Percentiles rank a stretch among this genome's conserved stretches.
Evolutionary conservation across 2,888 invertebrate genomes (phyloP).

Genomic region (Gnatocerus cornutus): DNA sequence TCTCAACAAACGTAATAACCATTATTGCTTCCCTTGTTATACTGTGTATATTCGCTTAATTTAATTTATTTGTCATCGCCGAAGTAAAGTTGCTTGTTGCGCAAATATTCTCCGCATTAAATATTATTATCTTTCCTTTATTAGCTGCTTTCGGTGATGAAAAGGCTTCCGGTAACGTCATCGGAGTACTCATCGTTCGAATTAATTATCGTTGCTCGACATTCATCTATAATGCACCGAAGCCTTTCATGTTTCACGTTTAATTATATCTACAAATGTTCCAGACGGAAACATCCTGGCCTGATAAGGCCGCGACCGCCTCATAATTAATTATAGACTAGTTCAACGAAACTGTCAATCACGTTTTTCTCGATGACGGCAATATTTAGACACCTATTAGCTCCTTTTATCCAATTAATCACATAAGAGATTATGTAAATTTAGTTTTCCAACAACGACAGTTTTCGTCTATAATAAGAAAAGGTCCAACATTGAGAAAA

Average conservation of each 20-base stretch:
- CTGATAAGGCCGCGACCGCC: conserved; percentile 26
- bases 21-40: conserved; percentile 63
- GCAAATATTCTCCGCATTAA: conserved; percentile 52
- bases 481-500: too few relatives aligned
- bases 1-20: conserved; percentile 67
- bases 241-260: conserved; percentile 30
- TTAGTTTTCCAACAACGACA: background rate
- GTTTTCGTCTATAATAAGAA: too few relatives aligned
- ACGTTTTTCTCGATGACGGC: conserved; percentile 51
- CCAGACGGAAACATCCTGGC: conserved; percentile 23
- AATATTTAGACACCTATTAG: conserved; percentile 34
- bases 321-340: conserved; percentile 30
- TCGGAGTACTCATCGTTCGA: conserved; percentile 28
- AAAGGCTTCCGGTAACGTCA: conserved; percentile 20
- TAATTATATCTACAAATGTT: conserved; percentile 34
- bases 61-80: conserved; percentile 61
- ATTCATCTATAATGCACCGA: conserved; percentile 40
- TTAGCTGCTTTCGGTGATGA: conserved; percentile 38
- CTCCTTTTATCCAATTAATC: conserved; percentile 23
- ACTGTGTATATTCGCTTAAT: conserved; percentile 60
- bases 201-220: conserved; percentile 37
- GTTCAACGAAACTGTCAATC: conserved; percentile 32
- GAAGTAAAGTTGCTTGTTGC: conserved; percentile 59
- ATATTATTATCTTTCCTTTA: conserved; percentile 49
- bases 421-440: background rate